phyloP scores from a whole-genome alignment of 2,888 invertebrate genomes.

The Lobophora halterata region DNA sequence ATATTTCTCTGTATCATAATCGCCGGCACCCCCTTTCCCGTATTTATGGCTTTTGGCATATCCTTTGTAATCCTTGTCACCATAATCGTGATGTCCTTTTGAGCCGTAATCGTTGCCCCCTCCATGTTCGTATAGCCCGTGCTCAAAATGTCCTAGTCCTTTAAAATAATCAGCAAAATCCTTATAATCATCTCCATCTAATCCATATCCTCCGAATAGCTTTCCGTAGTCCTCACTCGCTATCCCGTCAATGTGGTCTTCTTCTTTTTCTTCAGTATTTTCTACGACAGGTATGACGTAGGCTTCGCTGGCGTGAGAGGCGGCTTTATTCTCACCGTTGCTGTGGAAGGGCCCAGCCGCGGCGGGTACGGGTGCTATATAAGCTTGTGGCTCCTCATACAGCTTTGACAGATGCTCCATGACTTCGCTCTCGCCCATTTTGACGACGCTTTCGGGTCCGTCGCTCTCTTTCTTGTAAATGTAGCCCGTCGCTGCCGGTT shows the following conservation, averaged over 20 bases:
- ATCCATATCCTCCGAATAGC: constrained; percentile 50
- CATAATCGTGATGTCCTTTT: constrained; percentile 66
- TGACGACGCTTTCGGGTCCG: constrained; percentile 69
- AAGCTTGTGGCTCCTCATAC: constrained; percentile 59
- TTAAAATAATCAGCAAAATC: constrained; percentile 61
- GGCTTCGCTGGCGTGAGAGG: constrained; percentile 45
- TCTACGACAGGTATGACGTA: constrained; percentile 66
- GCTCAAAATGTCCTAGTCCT: constrained; percentile 50
- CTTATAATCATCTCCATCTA: constrained; percentile 56
- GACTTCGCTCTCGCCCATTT: constrained; percentile 70
- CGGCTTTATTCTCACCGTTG: constrained; percentile 52
- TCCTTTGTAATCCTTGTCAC: constrained; percentile 76
- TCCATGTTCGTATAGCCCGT: constrained; percentile 54
- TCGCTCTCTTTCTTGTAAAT: constrained; percentile 74
- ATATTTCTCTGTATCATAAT: constrained; percentile 76
- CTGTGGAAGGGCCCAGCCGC: constrained; percentile 52
- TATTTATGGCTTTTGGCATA: constrained; percentile 72
- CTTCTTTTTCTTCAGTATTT: constrained; percentile 44
- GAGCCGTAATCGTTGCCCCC: constrained; percentile 65
- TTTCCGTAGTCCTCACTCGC: constrained; percentile 62
- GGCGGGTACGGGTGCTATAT: constrained; percentile 50
- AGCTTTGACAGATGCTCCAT: constrained; percentile 66
- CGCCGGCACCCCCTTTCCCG: constrained; percentile 78
- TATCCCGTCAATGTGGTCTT: constrained; percentile 51
- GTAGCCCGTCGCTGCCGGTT: constrained; percentile 81